Conservation (phyloP, 2,113 vertebrate genomes). For the Theristicus caerulescens region DNA sequence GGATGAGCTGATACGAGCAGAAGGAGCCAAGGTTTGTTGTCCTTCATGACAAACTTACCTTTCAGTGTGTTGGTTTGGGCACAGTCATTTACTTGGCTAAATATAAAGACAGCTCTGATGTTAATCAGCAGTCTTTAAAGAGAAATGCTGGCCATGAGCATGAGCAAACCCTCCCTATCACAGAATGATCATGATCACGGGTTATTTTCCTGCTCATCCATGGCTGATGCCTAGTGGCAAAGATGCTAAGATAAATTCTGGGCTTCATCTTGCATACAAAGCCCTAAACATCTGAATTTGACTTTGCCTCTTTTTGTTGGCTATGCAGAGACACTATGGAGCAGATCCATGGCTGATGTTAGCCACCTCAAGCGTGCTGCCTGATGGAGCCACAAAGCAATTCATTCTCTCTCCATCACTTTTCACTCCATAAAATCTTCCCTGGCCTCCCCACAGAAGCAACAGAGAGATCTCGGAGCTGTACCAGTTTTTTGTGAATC, state of each 20-base stretch:
- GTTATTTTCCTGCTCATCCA: not conserved
- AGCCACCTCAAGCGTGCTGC: not conserved
- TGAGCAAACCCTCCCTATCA: not conserved
- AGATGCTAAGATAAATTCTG: not conserved
- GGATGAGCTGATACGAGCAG: not conserved
- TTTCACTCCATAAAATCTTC: slow-evolving; percentile 20
- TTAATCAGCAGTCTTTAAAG: not conserved
- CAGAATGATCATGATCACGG: accelerated
- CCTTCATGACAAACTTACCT: not conserved
- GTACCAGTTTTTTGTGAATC: not conserved
- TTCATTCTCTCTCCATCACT: not conserved
- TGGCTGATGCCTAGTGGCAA: not conserved
- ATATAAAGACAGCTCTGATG: not conserved
- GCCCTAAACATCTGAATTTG: not conserved
- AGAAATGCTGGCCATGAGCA: not conserved
- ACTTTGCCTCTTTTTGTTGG: not conserved
- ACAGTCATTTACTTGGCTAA: not conserved
- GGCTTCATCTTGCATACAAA: not conserved
- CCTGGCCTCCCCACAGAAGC: not conserved
- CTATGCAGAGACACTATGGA: not conserved
- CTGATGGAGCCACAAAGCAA: not conserved
- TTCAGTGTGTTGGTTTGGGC: not conserved
- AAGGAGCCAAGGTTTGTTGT: not conserved
- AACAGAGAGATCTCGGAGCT: not conserved
- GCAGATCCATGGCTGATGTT: not conserved